Percentiles rank a stretch among this genome's conserved stretches.
Conservation (phyloP, 2,113 vertebrate species). For the Myrmecobius fasciatus region DNA sequence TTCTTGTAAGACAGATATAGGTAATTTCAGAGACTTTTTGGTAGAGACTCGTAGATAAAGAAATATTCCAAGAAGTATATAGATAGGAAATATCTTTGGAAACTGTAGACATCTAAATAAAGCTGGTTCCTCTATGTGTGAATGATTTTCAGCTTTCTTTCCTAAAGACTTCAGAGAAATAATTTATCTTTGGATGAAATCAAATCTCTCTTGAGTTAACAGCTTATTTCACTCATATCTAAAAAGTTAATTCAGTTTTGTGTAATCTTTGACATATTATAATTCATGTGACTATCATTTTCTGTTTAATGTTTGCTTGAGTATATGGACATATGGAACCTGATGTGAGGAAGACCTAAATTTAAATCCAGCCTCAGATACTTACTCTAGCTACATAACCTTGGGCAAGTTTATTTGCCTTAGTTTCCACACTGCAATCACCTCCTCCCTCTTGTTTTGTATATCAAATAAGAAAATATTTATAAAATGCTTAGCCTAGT, state of each 20-base stretch:
- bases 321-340: neutral
- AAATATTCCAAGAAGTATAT: neutral
- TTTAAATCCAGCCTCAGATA: neutral
- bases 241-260: neutral
- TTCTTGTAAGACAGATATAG: neutral
- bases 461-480: neutral
- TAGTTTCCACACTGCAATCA: neutral
- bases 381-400: neutral
- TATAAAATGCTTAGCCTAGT: neutral
- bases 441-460: neutral
- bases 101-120: neutral
- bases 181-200: neutral
- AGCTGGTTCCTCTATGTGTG: neutral
- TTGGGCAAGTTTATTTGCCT: neutral
- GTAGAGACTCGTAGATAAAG: neutral
- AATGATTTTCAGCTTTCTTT: neutral
- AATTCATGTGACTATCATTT: neutral
- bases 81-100: neutral
- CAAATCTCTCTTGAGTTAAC: too few species aligned
- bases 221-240: neutral
- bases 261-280: neutral
- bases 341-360: neutral
- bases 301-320: neutral
- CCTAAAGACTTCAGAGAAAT: neutral
- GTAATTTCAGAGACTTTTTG: neutral